Percentiles rank a stretch among this genome's conserved stretches.
phyloP scores from a whole-genome alignment of 2,888 invertebrate genomes.

The Entomobrya multifasciata region DNA sequence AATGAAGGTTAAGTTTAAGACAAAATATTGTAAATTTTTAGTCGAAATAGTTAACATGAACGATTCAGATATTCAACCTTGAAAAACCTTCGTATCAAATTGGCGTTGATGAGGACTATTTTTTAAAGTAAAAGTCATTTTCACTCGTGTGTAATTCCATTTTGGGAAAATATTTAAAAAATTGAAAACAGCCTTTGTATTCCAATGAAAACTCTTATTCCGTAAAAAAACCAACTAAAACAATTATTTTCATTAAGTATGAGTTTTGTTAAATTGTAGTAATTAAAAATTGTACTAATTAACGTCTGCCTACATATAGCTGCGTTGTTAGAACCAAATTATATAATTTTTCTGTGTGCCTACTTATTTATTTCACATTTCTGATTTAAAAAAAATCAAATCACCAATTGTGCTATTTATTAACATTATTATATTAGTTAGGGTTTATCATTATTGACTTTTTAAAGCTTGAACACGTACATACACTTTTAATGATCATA shows the following conservation, averaged over 20 bases:
- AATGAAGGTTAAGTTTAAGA: neutral
- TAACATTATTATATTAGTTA: neutral
- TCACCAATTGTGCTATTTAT: neutral
- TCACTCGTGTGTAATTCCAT: too few relatives aligned
- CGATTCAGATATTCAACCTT: neutral
- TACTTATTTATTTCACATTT: too few relatives aligned
- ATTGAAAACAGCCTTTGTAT: slow-evolving; percentile 1
- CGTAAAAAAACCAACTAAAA: neutral
- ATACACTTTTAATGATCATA: neutral
- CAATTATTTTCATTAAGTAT: neutral
- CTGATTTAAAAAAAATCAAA: neutral
- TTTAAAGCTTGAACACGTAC: neutral
- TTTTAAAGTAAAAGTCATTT: too few relatives aligned
- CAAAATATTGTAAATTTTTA: neutral
- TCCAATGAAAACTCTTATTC: neutral
- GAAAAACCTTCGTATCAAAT: too few relatives aligned
- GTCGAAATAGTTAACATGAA: neutral
- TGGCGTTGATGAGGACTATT: too few relatives aligned
- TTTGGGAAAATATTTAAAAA: neutral
- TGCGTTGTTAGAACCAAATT: too few relatives aligned
- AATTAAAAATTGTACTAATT: neutral
- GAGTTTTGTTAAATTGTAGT: neutral
- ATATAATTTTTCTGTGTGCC: too few relatives aligned
- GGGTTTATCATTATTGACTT: neutral
- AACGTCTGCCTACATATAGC: too few relatives aligned